Evolutionary conservation across 53 echinoderm and acorn worm species (phyloP).

Genomic region (Stichopus horrens): DNA sequence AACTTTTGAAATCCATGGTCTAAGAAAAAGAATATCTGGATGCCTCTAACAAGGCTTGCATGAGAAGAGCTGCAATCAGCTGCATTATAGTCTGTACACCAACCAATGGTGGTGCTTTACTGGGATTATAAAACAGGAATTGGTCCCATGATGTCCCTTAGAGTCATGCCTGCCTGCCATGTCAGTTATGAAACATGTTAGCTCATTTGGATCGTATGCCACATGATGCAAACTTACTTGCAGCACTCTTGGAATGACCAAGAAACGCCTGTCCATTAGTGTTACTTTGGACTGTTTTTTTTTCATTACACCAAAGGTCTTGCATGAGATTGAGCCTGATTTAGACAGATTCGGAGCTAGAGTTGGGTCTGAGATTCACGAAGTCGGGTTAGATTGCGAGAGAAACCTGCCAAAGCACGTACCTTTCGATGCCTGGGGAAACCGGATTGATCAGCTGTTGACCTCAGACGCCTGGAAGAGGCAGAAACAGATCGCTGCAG

Average conservation of each 20-base stretch:
- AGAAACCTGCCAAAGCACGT: constrained; percentile 65
- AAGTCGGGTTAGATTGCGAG: constrained; percentile 78
- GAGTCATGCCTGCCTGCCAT: too few species aligned
- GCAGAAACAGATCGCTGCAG: constrained; percentile 77
- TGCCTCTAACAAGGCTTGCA: too few species aligned
- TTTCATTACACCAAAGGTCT: constrained; percentile 47
- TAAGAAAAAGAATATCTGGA: too few species aligned
- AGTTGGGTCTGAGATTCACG: constrained; percentile 61
- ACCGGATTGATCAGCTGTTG: constrained; percentile 72
- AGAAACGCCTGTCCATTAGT: not conserved
- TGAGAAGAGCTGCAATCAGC: too few species aligned
- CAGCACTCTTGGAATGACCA: too few species aligned
- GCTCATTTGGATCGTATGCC: too few species aligned
- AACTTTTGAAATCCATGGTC: too few species aligned
- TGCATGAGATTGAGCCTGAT: constrained; percentile 64
- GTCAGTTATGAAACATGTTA: too few species aligned
- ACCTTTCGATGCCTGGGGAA: constrained; percentile 97
- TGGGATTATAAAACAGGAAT: not conserved
- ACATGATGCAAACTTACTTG: too few species aligned
- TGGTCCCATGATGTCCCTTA: not conserved
- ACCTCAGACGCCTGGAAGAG: constrained; percentile 90
- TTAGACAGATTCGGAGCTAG: constrained; percentile 77
- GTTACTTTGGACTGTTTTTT: not conserved
- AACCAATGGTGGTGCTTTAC: too few species aligned
- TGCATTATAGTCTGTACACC: too few species aligned